A percentile compares a stretch with the other conserved stretches of the same genome.
phyloP scores from a whole-genome alignment of 2,797 vertebrate genomes.

The Danio kyathit region DNA sequence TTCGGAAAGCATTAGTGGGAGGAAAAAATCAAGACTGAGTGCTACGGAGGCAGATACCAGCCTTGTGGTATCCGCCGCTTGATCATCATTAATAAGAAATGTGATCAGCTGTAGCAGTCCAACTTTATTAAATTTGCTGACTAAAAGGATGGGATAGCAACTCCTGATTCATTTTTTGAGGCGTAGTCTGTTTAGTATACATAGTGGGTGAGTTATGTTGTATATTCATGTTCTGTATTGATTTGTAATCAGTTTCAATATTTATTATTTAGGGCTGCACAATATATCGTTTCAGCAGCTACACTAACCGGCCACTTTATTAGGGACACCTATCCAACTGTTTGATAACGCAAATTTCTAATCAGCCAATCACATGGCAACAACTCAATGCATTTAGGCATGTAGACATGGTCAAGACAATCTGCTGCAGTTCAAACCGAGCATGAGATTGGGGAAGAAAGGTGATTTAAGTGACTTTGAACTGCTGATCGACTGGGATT shows the following conservation, averaged over 20 bases:
- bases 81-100: constrained; percentile 53
- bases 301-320: too few species aligned
- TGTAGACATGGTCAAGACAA: too few species aligned
- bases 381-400: too few species aligned
- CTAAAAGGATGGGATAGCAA: constrained; percentile 32
- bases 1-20: constrained; percentile 45
- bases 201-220: not conserved
- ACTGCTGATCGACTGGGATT: too few species aligned
- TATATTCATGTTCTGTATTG: not conserved
- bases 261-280: not conserved
- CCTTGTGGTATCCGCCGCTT: constrained; percentile 21
- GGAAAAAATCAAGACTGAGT: constrained; percentile 39
- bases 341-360: too few species aligned
- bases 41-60: not conserved
- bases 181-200: not conserved
- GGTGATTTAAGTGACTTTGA: too few species aligned
- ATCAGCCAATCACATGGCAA: too few species aligned
- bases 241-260: not conserved
- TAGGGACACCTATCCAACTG: too few species aligned
- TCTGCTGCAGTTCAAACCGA: too few species aligned
- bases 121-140: constrained; percentile 51
- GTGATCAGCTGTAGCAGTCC: constrained; percentile 46
- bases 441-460: too few species aligned
- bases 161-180: constrained; percentile 21
- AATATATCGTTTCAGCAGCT: too few species aligned